Evolutionary conservation across 2,888 invertebrate genomes (phyloP).

Genomic region (Scaptomyza caliginosa): DNA sequence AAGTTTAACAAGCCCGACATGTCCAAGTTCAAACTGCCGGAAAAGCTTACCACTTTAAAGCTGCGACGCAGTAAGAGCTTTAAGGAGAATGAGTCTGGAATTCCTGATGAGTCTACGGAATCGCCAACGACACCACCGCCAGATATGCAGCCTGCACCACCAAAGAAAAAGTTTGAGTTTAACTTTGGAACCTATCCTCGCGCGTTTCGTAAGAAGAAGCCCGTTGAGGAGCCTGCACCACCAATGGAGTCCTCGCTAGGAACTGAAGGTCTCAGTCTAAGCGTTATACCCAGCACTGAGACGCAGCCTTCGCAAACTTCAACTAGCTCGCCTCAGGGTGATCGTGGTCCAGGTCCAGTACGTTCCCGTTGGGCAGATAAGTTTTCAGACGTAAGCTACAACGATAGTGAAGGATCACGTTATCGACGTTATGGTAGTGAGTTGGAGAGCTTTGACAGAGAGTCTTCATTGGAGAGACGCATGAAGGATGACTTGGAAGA

Average conservation of each 20-base stretch:
- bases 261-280: slow-evolving; percentile 79
- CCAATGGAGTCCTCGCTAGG: slow-evolving; percentile 73
- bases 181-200: slow-evolving; percentile 92
- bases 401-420: slow-evolving; percentile 84
- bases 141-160: slow-evolving; percentile 42
- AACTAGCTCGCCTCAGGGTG: slow-evolving; percentile 87
- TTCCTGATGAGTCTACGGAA: slow-evolving; percentile 52
- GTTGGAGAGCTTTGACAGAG: slow-evolving; percentile 83
- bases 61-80: slow-evolving; percentile 84
- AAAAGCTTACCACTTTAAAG: slow-evolving; percentile 87
- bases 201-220: slow-evolving; percentile 85
- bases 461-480: slow-evolving; percentile 84
- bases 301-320: slow-evolving; percentile 88
- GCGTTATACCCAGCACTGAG: slow-evolving; percentile 85
- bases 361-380: slow-evolving; percentile 85
- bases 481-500: slow-evolving; percentile 83
- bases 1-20: slow-evolving; percentile 86
- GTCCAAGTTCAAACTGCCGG: slow-evolving; percentile 87
- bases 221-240: slow-evolving; percentile 54
- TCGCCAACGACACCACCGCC: slow-evolving; percentile 37
- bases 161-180: slow-evolving; percentile 87
- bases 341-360: slow-evolving; percentile 85
- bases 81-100: slow-evolving; percentile 78
- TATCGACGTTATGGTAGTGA: slow-evolving; percentile 83
- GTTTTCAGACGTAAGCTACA: slow-evolving; percentile 84